Conservation (phyloP, 2,888 invertebrate species). For the Chorisops tibialis region DNA sequence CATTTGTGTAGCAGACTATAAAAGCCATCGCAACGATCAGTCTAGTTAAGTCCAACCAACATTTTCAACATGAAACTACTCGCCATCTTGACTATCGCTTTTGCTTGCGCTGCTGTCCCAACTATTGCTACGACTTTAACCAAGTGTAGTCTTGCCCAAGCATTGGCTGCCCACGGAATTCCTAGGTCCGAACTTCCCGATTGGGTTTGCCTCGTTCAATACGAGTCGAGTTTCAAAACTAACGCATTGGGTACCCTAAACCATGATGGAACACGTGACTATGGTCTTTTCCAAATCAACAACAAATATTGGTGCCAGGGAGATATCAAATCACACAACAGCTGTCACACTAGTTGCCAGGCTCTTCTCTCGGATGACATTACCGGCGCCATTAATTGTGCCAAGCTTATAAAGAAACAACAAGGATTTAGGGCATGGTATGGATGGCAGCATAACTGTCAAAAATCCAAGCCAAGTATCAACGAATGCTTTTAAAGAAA, state of each 20-base stretch:
- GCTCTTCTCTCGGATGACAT: constrained; percentile 9
- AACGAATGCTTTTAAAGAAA: constrained; percentile 8
- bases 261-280: constrained; percentile 18
- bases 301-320: constrained; percentile 21
- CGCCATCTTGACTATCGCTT: constrained; percentile 2
- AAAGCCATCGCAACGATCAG: no score
- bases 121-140: background rate
- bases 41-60: no score
- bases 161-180: constrained; percentile 3
- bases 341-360: background rate
- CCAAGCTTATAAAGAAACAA: constrained; percentile 19
- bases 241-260: constrained; percentile 8
- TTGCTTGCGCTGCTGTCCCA: background rate
- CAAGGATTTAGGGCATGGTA: constrained; percentile 20
- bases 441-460: constrained; percentile 16
- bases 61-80: background rate
- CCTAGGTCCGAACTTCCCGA: constrained; percentile 12
- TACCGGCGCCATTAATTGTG: constrained; percentile 11
- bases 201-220: constrained; percentile 14
- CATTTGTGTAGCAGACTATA: no score
- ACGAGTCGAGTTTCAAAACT: constrained; percentile 15
- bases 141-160: constrained; percentile 2
- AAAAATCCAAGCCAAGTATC: constrained; percentile 4
- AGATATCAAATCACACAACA: constrained; percentile 17
- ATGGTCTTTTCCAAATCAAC: constrained; percentile 23